phyloP scores from a whole-genome alignment of 1,140 invertebrate genomes.

The Pseudomyrmex dendroicus region DNA sequence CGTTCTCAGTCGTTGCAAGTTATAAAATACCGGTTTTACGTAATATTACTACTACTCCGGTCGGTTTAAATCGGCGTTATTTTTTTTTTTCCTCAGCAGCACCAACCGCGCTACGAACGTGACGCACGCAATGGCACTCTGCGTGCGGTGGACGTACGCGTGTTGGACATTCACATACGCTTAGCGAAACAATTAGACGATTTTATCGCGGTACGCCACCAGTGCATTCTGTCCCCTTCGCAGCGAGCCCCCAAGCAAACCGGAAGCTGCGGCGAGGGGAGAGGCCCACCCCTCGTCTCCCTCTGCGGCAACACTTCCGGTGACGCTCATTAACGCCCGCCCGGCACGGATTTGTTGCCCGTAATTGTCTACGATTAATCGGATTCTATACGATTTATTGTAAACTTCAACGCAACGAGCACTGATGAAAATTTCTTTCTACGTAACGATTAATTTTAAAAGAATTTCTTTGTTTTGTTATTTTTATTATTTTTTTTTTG shows the following conservation, averaged over 20 bases:
- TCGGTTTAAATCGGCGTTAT: slow-evolving; percentile 24
- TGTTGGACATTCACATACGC: slow-evolving; percentile 83
- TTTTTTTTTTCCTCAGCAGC: slow-evolving; percentile 42
- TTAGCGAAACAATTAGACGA: slow-evolving; percentile 85
- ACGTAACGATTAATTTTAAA: background rate
- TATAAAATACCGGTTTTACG: background rate
- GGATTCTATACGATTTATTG: slow-evolving; percentile 76
- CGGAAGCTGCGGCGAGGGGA: slow-evolving; percentile 79
- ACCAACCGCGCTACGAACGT: slow-evolving; percentile 38
- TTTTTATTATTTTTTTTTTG: background rate
- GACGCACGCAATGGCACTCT: slow-evolving; percentile 60
- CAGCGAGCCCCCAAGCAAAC: slow-evolving; percentile 79
- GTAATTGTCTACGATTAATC: slow-evolving; percentile 83
- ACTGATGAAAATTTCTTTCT: background rate
- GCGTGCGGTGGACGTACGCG: slow-evolving; percentile 53
- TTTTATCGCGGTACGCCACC: slow-evolving; percentile 82
- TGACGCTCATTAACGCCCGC: slow-evolving; percentile 84
- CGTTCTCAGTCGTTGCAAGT: no score
- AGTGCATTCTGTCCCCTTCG: slow-evolving; percentile 80
- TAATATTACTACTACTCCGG: background rate
- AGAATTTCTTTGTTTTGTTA: no score
- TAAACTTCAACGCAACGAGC: background rate
- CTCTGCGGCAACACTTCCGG: slow-evolving; percentile 78
- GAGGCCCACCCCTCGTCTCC: slow-evolving; percentile 39
- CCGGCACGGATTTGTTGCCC: slow-evolving; percentile 82